Base-by-base conservation (phyloP, 2,888 invertebrate species). In the Dasysyrphus albostriatus region DNA sequence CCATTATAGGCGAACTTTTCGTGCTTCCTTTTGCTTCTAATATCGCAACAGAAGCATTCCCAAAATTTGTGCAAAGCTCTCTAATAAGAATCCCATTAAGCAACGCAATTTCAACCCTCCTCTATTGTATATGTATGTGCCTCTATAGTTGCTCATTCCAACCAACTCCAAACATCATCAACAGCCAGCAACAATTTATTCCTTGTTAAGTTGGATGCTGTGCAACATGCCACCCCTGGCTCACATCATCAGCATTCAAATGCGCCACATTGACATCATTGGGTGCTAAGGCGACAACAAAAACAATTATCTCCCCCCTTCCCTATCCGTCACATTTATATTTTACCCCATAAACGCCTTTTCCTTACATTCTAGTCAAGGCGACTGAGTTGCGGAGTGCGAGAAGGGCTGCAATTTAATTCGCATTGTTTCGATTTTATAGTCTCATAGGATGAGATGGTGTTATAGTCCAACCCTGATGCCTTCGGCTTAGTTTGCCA, bases 261-360 rank as follows among this genome's bases (percentile, higher is more conserved):
- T 78, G 83, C 87, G 83, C 87, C 87, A 79, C 87, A 83, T 87
- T 83, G 87, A 87, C 82, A 87, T 87, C 87, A 83, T 88, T 88
- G 81, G 76, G 84, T 84, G 87, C 87, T 87, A 88, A 79, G 83
- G 78, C 85, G 88, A 88, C 85, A 88, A 87, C 88, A 84, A 88
- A 88, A 88, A 84, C 88, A 88, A 88, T 88, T 88, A 88, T 88
- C 82, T 74, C 77, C 80, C 79, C 76, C 63, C 29, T 1, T 0
- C 10, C 19, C 8, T 32, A 24, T n/a, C 29, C 6, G 4, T 32
- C 32, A 16, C 73, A 58, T 75, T 78, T 72, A 82, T 78, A 87
- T 70, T 82, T 56, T 78, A 75, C 82, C 14, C 49, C 49, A n/a
- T 19, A 49, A 49, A 49, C 19, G 49, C 44, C 44, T 44, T 44